A percentile compares a stretch with the other conserved stretches of the same genome.
Evolutionary conservation across 2,113 vertebrate species (phyloP).

Genomic region (Forbesichthys agassizii): DNA sequence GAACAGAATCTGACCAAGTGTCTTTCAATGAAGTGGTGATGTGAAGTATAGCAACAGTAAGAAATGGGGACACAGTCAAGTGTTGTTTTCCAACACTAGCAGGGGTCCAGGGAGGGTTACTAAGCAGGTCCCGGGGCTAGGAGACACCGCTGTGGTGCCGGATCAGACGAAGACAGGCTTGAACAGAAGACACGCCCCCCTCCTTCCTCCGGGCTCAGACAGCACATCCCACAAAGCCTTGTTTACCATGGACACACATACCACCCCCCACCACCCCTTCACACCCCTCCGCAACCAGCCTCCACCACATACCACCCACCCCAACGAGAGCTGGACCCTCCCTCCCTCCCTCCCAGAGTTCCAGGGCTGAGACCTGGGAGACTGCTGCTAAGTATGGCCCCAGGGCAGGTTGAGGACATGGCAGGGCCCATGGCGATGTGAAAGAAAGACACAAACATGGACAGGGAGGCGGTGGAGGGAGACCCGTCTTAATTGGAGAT

Average conservation of each 20-base stretch:
- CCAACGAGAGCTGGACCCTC: constrained; percentile 42
- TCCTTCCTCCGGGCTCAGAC: constrained; percentile 61
- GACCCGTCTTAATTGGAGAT: constrained; percentile 78
- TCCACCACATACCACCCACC: constrained; percentile 27
- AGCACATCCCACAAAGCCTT: constrained; percentile 76
- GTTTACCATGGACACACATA: constrained; percentile 76
- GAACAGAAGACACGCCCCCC: constrained; percentile 57
- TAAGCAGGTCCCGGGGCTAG: too few species aligned
- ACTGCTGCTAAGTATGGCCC: constrained; percentile 74
- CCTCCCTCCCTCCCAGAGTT: constrained; percentile 45
- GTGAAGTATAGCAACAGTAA: too few species aligned
- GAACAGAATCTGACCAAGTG: too few species aligned
- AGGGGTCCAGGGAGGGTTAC: too few species aligned
- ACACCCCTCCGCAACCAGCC: not conserved
- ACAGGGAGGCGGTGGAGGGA: constrained; percentile 27
- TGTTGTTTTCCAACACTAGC: too few species aligned
- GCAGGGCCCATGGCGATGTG: constrained; percentile 52
- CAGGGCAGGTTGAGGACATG: constrained; percentile 53
- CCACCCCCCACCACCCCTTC: constrained; percentile 17
- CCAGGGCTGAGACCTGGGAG: constrained; percentile 74
- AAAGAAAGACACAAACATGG: constrained; percentile 29
- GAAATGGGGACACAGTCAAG: too few species aligned
- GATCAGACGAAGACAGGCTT: constrained; percentile 47
- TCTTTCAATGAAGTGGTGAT: not conserved
- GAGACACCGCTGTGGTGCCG: constrained; percentile 40